These are phyloP conservation scores for Iselma pallidipennis DNA, from an alignment of 2,888 invertebrate genomes.

Conservation along the genomic window DNA sequence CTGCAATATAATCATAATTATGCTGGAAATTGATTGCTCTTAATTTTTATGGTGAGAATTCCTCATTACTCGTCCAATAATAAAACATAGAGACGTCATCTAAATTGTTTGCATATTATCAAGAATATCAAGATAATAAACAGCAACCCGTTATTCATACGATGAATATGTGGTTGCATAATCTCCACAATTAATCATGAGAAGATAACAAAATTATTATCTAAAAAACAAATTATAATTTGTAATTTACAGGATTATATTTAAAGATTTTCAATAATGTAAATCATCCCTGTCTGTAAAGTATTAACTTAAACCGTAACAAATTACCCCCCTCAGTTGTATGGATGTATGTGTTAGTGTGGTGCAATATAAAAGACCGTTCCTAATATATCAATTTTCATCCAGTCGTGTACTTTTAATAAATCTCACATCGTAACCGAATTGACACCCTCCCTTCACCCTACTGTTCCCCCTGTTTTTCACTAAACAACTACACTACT, in stretches of 20 bases:
- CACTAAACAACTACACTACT: conserved; percentile 9
- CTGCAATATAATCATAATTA: conserved; percentile 8
- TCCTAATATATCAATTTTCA: conserved; percentile 41
- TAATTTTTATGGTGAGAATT: conserved; percentile 30
- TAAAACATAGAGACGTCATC: background rate
- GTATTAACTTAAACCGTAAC: conserved; percentile 36
- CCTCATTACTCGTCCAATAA: conserved; percentile 18
- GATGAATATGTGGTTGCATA: background rate
- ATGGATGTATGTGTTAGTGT: no score
- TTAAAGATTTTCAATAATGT: background rate
- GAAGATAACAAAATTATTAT: no score
- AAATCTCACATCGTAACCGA: conserved; percentile 42
- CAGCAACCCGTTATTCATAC: background rate
- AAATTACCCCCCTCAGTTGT: conserved; percentile 35
- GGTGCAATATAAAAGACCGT: conserved; percentile 30
- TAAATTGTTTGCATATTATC: background rate
- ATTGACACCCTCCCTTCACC: conserved; percentile 37
- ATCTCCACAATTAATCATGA: no score
- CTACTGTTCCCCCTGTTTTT: conserved; percentile 1
- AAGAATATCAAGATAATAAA: background rate
- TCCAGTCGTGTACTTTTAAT: conserved; percentile 38
- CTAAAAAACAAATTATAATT: no score
- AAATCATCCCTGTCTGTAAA: background rate
- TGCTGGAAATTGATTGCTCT: conserved; percentile 17
- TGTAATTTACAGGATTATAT: background rate